These are phyloP conservation scores for Nymphalis io DNA, from an alignment of 1,140 invertebrate species.

Conservation along the genomic window DNA sequence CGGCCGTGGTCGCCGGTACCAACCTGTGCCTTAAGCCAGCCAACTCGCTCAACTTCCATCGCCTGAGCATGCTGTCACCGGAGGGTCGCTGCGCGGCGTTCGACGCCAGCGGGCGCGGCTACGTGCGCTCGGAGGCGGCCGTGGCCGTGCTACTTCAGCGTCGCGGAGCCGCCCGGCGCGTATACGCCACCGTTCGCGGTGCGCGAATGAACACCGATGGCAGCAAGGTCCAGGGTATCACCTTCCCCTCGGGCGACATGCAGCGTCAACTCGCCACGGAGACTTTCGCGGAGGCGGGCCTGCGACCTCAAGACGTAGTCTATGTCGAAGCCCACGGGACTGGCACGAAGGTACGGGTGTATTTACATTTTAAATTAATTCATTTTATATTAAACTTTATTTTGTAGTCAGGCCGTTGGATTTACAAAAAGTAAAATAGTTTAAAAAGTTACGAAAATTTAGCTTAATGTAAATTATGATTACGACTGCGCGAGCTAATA, in stretches of 20 bases:
- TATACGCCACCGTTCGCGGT: constrained; percentile 93
- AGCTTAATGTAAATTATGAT: no score
- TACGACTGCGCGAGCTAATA: no score
- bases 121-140: constrained; percentile 94
- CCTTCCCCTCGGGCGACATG: constrained; percentile 92
- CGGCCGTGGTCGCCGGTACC: constrained; percentile 94
- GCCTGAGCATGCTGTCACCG: constrained; percentile 91
- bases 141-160: constrained; percentile 92
- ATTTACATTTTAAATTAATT: no score
- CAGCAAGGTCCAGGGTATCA: constrained; percentile 93
- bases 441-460: no score
- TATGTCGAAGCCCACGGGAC: constrained; percentile 99
- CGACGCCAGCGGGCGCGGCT: constrained; percentile 94
- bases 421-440: no score
- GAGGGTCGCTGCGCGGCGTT: constrained; percentile 97
- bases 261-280: constrained; percentile 93
- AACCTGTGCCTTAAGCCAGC: constrained; percentile 93
- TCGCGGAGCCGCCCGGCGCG: constrained; percentile 85
- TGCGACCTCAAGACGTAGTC: constrained; percentile 90
- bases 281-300: constrained; percentile 89
- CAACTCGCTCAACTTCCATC: constrained; percentile 95
- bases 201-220: constrained; percentile 95
- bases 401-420: no score
- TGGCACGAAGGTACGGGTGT: constrained; percentile 88
- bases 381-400: no score